Evolutionary conservation across 2,113 vertebrate species (phyloP).

Genomic region (Pheucticus melanocephalus): DNA sequence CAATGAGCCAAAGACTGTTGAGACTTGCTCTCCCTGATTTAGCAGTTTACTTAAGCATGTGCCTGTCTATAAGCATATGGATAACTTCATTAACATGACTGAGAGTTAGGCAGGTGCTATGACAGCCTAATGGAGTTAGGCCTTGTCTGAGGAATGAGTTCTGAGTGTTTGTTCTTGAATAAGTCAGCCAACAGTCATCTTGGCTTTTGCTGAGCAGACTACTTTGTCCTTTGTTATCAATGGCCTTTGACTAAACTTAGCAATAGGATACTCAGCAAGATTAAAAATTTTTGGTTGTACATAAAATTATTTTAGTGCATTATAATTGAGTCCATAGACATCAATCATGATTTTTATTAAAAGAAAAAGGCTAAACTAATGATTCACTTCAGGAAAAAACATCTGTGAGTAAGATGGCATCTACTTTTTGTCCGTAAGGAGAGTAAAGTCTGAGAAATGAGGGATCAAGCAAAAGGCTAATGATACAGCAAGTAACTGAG

Average conservation of each 20-base stretch:
- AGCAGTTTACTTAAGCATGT: constrained; percentile 41
- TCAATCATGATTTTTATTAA: not conserved
- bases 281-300: not conserved
- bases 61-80: constrained; percentile 34
- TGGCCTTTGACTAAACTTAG: not conserved
- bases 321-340: not conserved
- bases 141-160: constrained; percentile 2
- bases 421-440: not conserved
- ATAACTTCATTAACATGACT: constrained; percentile 54
- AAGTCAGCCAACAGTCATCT: constrained; percentile 16
- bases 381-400: not conserved
- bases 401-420: not conserved
- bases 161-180: constrained; percentile 7
- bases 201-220: not conserved
- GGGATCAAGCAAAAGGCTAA: not conserved
- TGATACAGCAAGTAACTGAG: not conserved
- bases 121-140: constrained; percentile 31
- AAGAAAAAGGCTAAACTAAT: not conserved
- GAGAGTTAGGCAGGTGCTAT: constrained; percentile 37
- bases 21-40: constrained; percentile 25
- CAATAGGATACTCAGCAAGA: not conserved
- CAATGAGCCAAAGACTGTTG: not conserved
- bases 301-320: not conserved
- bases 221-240: not conserved
- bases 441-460: not conserved